Base-by-base conservation (phyloP, 2,113 vertebrate genomes). In the Nettapus auritus region DNA sequence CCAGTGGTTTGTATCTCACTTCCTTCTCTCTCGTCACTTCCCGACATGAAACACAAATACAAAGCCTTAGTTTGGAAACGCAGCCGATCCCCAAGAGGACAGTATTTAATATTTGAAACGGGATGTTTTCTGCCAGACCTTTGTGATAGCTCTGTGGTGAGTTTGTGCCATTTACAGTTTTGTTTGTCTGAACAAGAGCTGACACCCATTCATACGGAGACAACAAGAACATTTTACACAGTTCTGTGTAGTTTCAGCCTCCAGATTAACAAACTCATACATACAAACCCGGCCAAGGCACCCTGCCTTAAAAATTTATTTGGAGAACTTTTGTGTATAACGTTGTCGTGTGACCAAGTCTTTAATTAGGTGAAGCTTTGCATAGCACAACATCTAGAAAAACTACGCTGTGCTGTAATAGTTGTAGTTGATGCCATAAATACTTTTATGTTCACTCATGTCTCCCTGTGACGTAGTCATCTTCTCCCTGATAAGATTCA, bases 11-110 rank as follows among this genome's bases (percentile, higher is more conserved):
- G 0, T 75, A 64, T 86, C 79, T 94, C 21, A 0, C 34, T 94
- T 94, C 88, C 69, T 93, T 92, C 88, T 73, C 76, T 71, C 69
- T 93, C 66, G 18, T 67, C 34, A 9, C 73, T 94, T 94, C 91
- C 88, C 0, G 2, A 84, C 70, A 56, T 70, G 82, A 92, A 83
- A 59, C 91, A 68, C 87, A 92, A 96, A 76, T 8, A 48, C 42
- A 78, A 62, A 82, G 59, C 25, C 36, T 84, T 86, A 28, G 13
- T 75, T 90, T 64, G 53, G 26, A 78, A 88, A 60, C 46, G 14
- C 6, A 48, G 0, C 34, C 9, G 3, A 94, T 96, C 88, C 76
- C 91, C 91, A 80, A 82, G 75, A 92, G 79, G 82, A 67, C 50
- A 14, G 38, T 82, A 88, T 50, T 94, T 56, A 82, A 34, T 94